Evolutionary conservation across 2,888 invertebrate genomes (phyloP).

Genomic region (Ophioninae sp.): DNA sequence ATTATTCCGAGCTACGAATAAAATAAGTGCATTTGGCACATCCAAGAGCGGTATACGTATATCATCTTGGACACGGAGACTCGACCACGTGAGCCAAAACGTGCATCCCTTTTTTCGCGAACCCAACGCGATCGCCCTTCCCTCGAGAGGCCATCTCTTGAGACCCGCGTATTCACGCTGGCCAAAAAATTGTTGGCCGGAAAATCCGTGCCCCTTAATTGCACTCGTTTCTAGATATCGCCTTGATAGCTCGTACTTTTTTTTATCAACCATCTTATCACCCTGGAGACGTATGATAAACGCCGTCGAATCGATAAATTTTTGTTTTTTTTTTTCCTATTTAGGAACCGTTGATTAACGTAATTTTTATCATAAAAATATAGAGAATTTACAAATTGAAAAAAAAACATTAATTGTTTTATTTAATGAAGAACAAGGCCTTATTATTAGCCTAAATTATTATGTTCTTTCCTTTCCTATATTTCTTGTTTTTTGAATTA

Average conservation of each 20-base stretch:
- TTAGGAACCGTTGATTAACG: neutral
- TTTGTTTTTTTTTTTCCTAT: neutral
- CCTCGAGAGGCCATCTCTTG: conserved; percentile 16
- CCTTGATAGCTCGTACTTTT: neutral
- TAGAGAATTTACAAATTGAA: neutral
- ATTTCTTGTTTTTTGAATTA: too few relatives aligned
- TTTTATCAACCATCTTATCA: neutral
- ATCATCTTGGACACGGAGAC: conserved; percentile 10
- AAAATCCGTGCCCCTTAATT: neutral
- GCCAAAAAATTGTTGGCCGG: conserved; percentile 42
- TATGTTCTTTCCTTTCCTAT: too few relatives aligned
- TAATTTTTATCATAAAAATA: neutral
- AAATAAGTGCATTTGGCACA: conserved; percentile 45
- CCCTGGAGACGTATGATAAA: neutral
- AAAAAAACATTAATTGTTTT: neutral
- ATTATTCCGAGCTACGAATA: conserved; percentile 16
- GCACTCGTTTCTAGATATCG: neutral
- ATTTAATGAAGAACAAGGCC: neutral
- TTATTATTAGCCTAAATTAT: too few relatives aligned
- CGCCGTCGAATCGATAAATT: neutral
- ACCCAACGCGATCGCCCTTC: neutral
- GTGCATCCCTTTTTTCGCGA: neutral
- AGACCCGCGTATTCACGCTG: neutral
- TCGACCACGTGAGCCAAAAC: conserved; percentile 33
- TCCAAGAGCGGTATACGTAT: conserved; percentile 7